A percentile compares a stretch with the other conserved stretches of the same genome.
phyloP scores from a whole-genome alignment of 2,113 vertebrate species.

The Chaetodon auriga region DNA sequence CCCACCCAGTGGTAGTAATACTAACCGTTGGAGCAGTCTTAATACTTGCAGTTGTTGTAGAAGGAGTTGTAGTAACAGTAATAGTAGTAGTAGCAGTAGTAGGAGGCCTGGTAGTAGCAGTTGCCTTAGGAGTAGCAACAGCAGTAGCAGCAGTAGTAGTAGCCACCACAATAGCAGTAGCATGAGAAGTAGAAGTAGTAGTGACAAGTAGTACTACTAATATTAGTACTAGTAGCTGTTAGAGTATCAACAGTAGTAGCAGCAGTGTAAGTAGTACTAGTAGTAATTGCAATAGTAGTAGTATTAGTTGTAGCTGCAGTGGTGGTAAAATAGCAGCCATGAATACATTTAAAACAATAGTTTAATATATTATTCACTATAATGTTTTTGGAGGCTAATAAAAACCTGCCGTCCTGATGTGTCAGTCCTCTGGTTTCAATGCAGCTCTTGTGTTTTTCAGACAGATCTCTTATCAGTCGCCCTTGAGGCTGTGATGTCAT shows the following conservation, averaged over 20 bases:
- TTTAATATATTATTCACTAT: neutral
- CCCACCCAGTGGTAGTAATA: neutral
- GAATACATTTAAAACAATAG: neutral
- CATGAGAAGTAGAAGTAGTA: neutral
- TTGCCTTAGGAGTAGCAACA: no score
- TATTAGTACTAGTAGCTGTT: no score
- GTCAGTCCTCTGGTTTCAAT: neutral
- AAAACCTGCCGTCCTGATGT: neutral
- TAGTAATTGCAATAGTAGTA: neutral
- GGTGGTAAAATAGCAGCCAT: neutral
- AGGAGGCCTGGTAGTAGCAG: neutral
- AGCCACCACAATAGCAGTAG: no score
- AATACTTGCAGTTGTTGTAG: neutral
- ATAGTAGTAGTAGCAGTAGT: no score
- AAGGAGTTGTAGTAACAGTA: no score
- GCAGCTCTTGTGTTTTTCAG: conserved; percentile 11
- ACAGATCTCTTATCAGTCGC: conserved; percentile 8
- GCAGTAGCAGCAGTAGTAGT: no score
- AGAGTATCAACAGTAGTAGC: no score
- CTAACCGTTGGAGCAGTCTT: neutral
- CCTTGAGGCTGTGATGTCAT: conserved; percentile 38
- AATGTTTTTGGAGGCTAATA: neutral
- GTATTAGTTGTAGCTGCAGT: no score
- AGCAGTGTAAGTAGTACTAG: no score
- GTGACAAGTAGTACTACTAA: no score